Evolutionary conservation across 1,140 invertebrate species (phyloP), one percentile per base, ranked within the genome.

Genomic region (Coelopa frigida): DNA sequence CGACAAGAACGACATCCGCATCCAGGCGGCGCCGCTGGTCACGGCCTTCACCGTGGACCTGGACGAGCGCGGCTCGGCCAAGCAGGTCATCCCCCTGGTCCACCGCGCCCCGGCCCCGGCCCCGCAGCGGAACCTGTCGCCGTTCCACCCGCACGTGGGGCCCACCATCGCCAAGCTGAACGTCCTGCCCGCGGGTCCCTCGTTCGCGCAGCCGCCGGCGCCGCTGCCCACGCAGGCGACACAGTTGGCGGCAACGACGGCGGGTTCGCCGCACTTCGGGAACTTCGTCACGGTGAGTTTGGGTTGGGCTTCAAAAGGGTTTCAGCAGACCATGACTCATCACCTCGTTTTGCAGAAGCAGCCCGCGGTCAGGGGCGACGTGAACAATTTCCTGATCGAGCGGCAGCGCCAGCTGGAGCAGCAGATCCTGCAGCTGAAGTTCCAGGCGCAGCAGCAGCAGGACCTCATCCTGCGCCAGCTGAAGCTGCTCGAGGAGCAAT

Each of bases 21-120:
- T 89, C 37, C 85, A 84, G 57, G 78, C 81, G 51, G 84, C 85
- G 5, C 84, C 86, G 0, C 57, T 89, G 23, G 81, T 88, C 1
- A 84, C 84, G 2, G 85, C 86, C 1, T 89, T 89, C 54, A 88
- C 86, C 0, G 83, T 89, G 3, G 83, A 88, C 53, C 82, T 88
- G 61, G 85, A 89, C 55, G 82, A 81, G 39, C 73, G 74, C 22
- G 86, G 86, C 1, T 57, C 82, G 14, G 83, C 85, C 0, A 82
- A 83, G 49, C 85, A 80, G 58, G 82, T 88, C 3, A 81, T 86
- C 43, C 85, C 86, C 3, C 76, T 85, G 42, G 74, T 72, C 50
- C 70, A 71, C 46, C 67, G 64, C 24, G 75, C 39, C 66, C 61
- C 20, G 48, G 21, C 26, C 26, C 50, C 54, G 12, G 49, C 40